Conservation (phyloP, 2,113 vertebrate genomes). For the Thunnus thynnus region DNA sequence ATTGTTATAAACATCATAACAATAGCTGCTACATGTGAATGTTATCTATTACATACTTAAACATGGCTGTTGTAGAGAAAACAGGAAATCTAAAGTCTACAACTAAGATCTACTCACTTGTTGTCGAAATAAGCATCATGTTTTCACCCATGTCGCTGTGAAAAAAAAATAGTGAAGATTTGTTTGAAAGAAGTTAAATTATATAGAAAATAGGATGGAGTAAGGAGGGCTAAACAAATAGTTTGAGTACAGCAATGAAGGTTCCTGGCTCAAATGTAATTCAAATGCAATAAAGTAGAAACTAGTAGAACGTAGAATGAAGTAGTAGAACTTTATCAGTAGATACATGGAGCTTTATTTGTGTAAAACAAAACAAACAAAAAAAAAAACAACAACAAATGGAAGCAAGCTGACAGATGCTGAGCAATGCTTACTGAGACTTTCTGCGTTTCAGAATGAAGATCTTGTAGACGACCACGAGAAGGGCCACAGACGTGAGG, state of each 20-base stretch:
- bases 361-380: background rate
- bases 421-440: constrained; percentile 82
- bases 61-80: background rate
- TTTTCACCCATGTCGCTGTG: constrained; percentile 77
- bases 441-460: constrained; percentile 86
- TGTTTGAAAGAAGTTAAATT: background rate
- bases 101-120: constrained; percentile 80
- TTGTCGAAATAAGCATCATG: constrained; percentile 81
- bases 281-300: background rate
- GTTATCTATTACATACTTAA: too few relatives aligned
- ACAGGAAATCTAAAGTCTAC: background rate
- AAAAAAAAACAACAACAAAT: rapidly evolving
- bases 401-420: rapidly evolving
- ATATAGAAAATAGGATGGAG: background rate
- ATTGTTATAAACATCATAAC: background rate
- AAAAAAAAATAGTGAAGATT: background rate
- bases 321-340: background rate
- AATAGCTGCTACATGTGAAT: background rate
- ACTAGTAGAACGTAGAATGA: too few relatives aligned
- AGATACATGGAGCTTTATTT: background rate
- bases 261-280: background rate
- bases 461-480: constrained; percentile 93
- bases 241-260: background rate
- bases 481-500: constrained; percentile 88
- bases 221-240: background rate